phyloP scores from a whole-genome alignment of 2,797 vertebrate genomes.

The Heliangelus exortis region DNA sequence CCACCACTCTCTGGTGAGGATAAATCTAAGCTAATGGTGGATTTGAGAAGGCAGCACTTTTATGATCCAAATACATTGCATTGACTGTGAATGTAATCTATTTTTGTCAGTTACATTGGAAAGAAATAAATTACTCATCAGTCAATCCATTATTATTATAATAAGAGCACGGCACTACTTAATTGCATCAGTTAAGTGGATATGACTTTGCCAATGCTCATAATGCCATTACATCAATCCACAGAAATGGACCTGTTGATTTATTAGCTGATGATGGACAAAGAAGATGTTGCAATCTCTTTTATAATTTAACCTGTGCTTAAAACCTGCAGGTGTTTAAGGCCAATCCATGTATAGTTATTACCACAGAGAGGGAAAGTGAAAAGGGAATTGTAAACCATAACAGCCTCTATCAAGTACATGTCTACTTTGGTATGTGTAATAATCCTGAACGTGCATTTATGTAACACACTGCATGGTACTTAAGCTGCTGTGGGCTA shows the following conservation, averaged over 20 bases:
- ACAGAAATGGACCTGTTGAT: slow-evolving; percentile 70
- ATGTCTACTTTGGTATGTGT: slow-evolving; percentile 48
- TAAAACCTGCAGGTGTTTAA: slow-evolving; percentile 58
- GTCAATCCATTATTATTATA: slow-evolving; percentile 75
- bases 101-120: slow-evolving; percentile 72
- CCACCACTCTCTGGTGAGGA: slow-evolving; percentile 18
- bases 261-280: slow-evolving; percentile 69
- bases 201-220: slow-evolving; percentile 71
- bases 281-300: slow-evolving; percentile 61
- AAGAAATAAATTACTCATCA: slow-evolving; percentile 76
- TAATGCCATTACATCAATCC: slow-evolving; percentile 73
- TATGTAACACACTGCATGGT: slow-evolving; percentile 30
- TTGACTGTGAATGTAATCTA: slow-evolving; percentile 59
- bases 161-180: slow-evolving; percentile 71
- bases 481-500: slow-evolving; percentile 62
- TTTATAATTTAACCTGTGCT: slow-evolving; percentile 65
- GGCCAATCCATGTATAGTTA: slow-evolving; percentile 29
- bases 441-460: slow-evolving; percentile 47
- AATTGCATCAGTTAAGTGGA: slow-evolving; percentile 80
- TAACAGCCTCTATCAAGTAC: slow-evolving; percentile 60
- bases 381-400: slow-evolving; percentile 66
- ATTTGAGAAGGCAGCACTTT: slow-evolving; percentile 55
- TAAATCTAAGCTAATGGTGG: slow-evolving; percentile 25
- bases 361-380: slow-evolving; percentile 25
- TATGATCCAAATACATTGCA: slow-evolving; percentile 57